A percentile compares a stretch with the other conserved stretches of the same genome.
These are phyloP conservation scores for Drosophila nr. perissopoda DNA, from an alignment of 2,888 invertebrate species.

Conservation along the genomic window DNA sequence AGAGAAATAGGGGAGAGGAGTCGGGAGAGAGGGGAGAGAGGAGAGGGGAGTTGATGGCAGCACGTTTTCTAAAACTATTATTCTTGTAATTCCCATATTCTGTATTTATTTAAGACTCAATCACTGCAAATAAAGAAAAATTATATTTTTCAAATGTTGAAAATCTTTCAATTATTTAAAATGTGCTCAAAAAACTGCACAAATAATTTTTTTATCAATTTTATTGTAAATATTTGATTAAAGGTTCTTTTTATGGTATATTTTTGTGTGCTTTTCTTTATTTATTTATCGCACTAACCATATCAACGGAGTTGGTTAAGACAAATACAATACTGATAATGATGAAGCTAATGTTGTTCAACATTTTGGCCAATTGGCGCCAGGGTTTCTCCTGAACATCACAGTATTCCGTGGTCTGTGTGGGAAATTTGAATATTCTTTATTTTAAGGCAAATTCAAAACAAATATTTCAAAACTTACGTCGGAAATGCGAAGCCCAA, in stretches of 20 bases:
- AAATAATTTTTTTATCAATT: neutral
- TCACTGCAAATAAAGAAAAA: constrained; percentile 75
- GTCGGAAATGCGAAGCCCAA: constrained; percentile 76
- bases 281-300: constrained; percentile 8
- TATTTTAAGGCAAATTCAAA: fast-evolving
- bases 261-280: no score
- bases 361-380: constrained; percentile 78
- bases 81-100: constrained; percentile 40
- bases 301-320: constrained; percentile 38
- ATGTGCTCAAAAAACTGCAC: neutral
- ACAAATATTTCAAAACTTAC: constrained; percentile 57
- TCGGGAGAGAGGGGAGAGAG: constrained; percentile 7
- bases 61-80: constrained; percentile 57
- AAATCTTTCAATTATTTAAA: neutral
- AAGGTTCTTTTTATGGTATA: neutral
- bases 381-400: constrained; percentile 79
- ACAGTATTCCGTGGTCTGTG: constrained; percentile 75
- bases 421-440: neutral
- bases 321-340: constrained; percentile 61
- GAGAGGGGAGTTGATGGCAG: constrained; percentile 42
- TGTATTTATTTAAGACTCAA: constrained; percentile 74
- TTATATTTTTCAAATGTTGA: constrained; percentile 67
- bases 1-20: constrained; percentile 3
- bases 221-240: neutral
- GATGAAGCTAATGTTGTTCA: constrained; percentile 76